Evolutionary conservation across 2,888 invertebrate species (phyloP), one percentile per base, ranked within the genome.

Genomic region (Leucoptera coffeella): DNA sequence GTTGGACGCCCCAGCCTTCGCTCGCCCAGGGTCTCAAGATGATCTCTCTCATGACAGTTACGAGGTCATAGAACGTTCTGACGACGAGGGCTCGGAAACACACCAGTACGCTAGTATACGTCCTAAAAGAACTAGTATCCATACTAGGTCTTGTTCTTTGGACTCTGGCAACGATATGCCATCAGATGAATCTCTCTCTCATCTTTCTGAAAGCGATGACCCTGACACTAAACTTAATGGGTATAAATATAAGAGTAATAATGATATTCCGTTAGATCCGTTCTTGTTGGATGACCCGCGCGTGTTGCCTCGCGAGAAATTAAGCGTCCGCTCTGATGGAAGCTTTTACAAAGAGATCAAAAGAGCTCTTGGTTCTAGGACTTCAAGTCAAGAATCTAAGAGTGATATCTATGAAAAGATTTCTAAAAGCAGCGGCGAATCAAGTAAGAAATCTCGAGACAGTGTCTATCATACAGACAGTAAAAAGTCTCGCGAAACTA

Each of bases 11-110:
- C 76, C 76, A 10, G 65, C 75, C 30, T 78, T 78, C 36, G 78
- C 77, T 38, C 62, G 82, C 32, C 82, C 78, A 35, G 82, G 79
- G 35, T 88, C 88, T 7, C 88, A 88, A 50, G 89, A 89, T 48
- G 89, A 90, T 58, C 64, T 89, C 15, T 87, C 89, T 15, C 89
- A 90, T 51, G 90, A 90, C 51, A 89, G 88, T 42, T 90, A 90
- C 52, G 90, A 90, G 50, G 59, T 90, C 13, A 65, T 89, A 32
- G 88, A 89, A 50, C 82, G 84, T 45, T 82, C 82, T 31, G 78
- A 78, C 39, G 82, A 79, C 43, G 76, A 77, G 42, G 73, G 57
- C 30, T 65, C 72, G 28, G 61, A 64, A 34, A 50, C 45, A 29
- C 49, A 50, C 4, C 49, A 53, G 22, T 59, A 50, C 41, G 45